Conservation (phyloP, 2,888 invertebrate genomes). For the Ctena decussata region DNA sequence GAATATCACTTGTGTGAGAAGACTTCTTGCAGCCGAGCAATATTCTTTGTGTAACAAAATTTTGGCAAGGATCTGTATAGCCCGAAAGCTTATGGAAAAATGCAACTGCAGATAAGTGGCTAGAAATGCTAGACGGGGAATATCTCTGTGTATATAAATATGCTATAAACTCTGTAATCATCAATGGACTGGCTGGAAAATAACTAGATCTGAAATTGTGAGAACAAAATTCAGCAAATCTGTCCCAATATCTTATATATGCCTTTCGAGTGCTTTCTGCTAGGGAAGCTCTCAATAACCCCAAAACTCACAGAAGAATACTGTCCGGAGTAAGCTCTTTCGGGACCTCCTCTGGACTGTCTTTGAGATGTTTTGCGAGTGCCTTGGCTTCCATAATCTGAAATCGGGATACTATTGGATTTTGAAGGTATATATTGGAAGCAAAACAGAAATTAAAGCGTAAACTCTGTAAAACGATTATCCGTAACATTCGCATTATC, state of each 20-base stretch:
- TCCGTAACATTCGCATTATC: constrained; percentile 20
- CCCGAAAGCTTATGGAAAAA: background rate
- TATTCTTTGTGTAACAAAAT: constrained; percentile 1
- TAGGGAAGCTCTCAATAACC: background rate
- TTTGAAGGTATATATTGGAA: constrained; percentile 10
- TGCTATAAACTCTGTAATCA: background rate
- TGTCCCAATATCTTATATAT: background rate
- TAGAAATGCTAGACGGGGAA: background rate
- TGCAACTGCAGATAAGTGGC: constrained; percentile 4
- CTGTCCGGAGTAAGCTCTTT: background rate
- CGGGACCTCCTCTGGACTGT: constrained; percentile 18
- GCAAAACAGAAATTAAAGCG: constrained; percentile 28
- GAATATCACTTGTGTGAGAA: background rate
- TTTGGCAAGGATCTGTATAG: background rate
- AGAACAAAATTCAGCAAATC: background rate
- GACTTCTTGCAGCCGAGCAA: constrained; percentile 14
- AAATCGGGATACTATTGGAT: constrained; percentile 35
- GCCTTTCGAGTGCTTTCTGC: background rate
- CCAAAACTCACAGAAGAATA: background rate
- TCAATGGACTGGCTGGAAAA: background rate
- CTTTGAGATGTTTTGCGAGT: constrained; percentile 25
- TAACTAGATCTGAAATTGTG: no score
- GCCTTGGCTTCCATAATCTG: constrained; percentile 26
- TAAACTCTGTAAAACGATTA: constrained; percentile 23
- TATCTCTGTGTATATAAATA: background rate